Percentiles rank a stretch among this genome's conserved stretches.
These are phyloP conservation scores for Troilus luridus DNA, from an alignment of 2,888 invertebrate genomes.

Conservation along the genomic window DNA sequence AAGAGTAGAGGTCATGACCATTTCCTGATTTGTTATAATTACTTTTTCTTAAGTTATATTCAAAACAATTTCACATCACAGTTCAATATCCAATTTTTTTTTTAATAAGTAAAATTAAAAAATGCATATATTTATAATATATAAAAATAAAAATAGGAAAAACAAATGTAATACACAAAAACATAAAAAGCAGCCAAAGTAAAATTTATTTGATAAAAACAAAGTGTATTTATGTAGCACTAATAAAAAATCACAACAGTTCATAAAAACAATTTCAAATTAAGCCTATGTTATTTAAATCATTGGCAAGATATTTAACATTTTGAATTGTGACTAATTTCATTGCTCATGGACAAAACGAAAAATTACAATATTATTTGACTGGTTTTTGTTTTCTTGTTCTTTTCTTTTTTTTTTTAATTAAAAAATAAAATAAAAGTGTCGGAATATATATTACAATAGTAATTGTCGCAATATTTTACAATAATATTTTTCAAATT, in stretches of 20 bases:
- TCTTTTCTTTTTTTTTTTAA: neutral
- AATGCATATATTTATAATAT: constrained; percentile 16
- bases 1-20: neutral
- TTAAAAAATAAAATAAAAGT: neutral
- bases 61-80: constrained; percentile 47
- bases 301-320: neutral
- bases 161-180: constrained; percentile 51
- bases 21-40: neutral
- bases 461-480: constrained; percentile 5
- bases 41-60: neutral
- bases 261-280: neutral
- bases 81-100: constrained; percentile 36
- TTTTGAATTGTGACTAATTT: neutral
- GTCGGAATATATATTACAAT: neutral
- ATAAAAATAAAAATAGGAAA: constrained; percentile 54
- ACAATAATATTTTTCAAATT: constrained; percentile 26
- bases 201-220: constrained; percentile 43
- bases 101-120: constrained; percentile 26
- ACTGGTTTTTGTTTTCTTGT: neutral
- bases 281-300: neutral
- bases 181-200: constrained; percentile 53
- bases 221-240: neutral
- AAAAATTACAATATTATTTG: constrained; percentile 5
- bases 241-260: constrained; percentile 34
- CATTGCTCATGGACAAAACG: neutral